Conservation (phyloP, 2,888 invertebrate genomes). For the Sympetrum striolatum region DNA sequence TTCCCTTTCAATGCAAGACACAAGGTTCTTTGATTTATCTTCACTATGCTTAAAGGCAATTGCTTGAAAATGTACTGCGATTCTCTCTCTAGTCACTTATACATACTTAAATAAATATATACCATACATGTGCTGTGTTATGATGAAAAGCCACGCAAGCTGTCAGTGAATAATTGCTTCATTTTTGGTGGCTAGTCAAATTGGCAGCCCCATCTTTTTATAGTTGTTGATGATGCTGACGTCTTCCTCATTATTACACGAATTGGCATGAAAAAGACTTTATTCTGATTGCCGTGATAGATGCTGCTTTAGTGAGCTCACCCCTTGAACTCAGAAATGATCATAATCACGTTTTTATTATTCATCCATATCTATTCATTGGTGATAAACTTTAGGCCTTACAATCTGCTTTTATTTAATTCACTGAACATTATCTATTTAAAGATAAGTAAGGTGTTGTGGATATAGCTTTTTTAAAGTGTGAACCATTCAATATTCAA, state of each 20-base stretch:
- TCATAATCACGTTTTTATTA: slow-evolving; percentile 32
- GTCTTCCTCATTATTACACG: slow-evolving; percentile 31
- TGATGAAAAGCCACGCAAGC: slow-evolving; percentile 8
- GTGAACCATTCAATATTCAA: background rate
- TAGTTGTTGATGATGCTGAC: slow-evolving; percentile 29
- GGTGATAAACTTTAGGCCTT: background rate
- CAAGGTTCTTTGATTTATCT: slow-evolving; percentile 4
- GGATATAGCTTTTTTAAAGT: slow-evolving; percentile 14
- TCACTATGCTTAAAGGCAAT: slow-evolving; percentile 21
- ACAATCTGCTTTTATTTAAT: slow-evolving; percentile 4
- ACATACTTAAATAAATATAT: background rate
- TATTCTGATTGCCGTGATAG: slow-evolving; percentile 3
- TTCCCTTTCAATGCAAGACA: background rate
- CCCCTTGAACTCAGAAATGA: background rate
- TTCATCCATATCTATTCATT: slow-evolving; percentile 35
- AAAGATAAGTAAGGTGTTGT: slow-evolving; percentile 13
- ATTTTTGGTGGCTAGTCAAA: slow-evolving; percentile 21
- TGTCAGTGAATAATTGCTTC: background rate
- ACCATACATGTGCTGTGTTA: background rate
- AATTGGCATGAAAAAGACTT: slow-evolving; percentile 13
- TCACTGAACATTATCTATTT: background rate
- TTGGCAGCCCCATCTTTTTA: slow-evolving; percentile 30
- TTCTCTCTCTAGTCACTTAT: slow-evolving; percentile 38
- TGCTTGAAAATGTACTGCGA: slow-evolving; percentile 35
- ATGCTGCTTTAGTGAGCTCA: background rate